These are phyloP conservation scores for Terebella lapidaria DNA, from an alignment of 2,888 invertebrate species.

Conservation along the genomic window DNA sequence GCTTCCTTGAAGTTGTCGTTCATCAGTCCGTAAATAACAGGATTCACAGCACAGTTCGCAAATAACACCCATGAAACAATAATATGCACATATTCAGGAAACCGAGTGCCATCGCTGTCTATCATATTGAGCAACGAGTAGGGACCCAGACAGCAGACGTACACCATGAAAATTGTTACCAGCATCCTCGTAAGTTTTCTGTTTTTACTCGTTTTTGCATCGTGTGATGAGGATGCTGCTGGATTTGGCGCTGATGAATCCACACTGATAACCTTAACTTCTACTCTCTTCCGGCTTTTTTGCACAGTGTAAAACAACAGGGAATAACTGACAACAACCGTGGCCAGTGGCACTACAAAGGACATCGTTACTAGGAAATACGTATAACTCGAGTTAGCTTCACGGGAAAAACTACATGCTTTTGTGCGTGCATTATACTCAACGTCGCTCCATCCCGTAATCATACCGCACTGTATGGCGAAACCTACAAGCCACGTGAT, in stretches of 20 bases:
- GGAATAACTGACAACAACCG: background rate
- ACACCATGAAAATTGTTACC: background rate
- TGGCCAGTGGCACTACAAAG: background rate
- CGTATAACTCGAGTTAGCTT: background rate
- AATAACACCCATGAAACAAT: background rate
- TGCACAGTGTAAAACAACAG: background rate
- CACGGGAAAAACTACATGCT: background rate
- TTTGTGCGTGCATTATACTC: background rate
- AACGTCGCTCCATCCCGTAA: background rate
- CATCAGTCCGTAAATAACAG: background rate
- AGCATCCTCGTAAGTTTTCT: background rate
- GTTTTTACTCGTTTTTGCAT: background rate
- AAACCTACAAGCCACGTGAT: background rate
- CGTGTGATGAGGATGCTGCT: background rate
- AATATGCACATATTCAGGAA: background rate
- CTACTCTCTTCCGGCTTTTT: background rate
- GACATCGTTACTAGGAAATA: background rate
- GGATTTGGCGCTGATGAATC: background rate
- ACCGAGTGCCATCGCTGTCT: background rate
- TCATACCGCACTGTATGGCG: background rate
- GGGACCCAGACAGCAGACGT: background rate
- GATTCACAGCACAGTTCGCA: background rate
- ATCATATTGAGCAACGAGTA: background rate
- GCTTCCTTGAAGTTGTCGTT: background rate
- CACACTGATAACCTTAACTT: background rate